Percentiles rank a stretch among this genome's conserved stretches.
These are phyloP conservation scores for Oxyscelio sp. DNA, from an alignment of 2,888 invertebrate species.

Conservation along the genomic window DNA sequence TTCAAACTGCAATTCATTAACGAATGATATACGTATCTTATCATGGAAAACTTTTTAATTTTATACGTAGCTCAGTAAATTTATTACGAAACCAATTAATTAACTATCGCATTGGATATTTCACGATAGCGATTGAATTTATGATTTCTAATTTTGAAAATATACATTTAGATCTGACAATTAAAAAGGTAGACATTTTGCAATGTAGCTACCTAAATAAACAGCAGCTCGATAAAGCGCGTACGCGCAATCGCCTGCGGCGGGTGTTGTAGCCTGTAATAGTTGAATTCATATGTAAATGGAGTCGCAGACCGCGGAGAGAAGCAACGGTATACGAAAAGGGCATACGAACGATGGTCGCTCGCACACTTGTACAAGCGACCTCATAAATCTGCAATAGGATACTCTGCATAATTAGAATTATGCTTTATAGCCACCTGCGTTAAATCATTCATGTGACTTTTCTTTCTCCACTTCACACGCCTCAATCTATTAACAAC, in stretches of 20 bases:
- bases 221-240: slow-evolving; percentile 32
- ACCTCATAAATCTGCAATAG: slow-evolving; percentile 87
- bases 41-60: too few relatives aligned
- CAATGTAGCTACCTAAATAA: slow-evolving; percentile 22
- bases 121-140: too few relatives aligned
- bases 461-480: slow-evolving; percentile 75
- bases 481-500: slow-evolving; percentile 53
- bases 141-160: background rate
- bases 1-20: too few relatives aligned
- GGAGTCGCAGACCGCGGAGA: slow-evolving; percentile 79
- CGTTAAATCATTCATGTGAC: slow-evolving; percentile 80
- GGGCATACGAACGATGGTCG: slow-evolving; percentile 70
- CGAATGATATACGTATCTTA: too few relatives aligned
- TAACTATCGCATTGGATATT: too few relatives aligned
- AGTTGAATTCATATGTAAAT: slow-evolving; percentile 87
- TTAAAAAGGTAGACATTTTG: slow-evolving; percentile 30
- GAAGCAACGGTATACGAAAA: slow-evolving; percentile 73
- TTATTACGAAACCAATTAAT: too few relatives aligned
- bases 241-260: slow-evolving; percentile 60
- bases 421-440: slow-evolving; percentile 81
- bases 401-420: slow-evolving; percentile 86
- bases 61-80: too few relatives aligned
- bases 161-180: background rate
- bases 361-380: slow-evolving; percentile 79
- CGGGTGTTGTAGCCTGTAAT: slow-evolving; percentile 81